phyloP scores from a whole-genome alignment of 2,888 invertebrate species.

The Lasioglossum morio region DNA sequence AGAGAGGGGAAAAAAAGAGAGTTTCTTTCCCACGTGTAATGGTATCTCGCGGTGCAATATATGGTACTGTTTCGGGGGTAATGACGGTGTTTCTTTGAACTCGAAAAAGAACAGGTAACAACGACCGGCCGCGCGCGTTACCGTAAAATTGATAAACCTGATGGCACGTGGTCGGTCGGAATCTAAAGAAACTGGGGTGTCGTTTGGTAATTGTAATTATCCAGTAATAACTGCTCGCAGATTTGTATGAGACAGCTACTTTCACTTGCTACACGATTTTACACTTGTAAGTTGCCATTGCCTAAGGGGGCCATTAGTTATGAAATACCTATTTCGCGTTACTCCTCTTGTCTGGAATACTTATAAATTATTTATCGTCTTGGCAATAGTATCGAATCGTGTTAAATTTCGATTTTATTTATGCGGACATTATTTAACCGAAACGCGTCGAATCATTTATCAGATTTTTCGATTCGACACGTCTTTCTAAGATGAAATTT shows the following conservation, averaged over 20 bases:
- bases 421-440: background rate
- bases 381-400: background rate
- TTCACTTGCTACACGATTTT: constrained; percentile 1
- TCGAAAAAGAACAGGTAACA: constrained; percentile 8
- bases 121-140: background rate
- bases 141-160: constrained; percentile 20
- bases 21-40: constrained; percentile 22
- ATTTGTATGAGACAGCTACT: background rate
- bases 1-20: background rate
- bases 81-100: constrained; percentile 37
- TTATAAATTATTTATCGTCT: background rate
- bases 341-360: background rate
- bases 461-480: background rate
- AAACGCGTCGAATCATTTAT: background rate
- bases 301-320: background rate
- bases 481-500: no score
- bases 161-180: constrained; percentile 7
- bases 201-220: background rate
- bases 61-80: constrained; percentile 1
- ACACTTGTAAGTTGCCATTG: background rate
- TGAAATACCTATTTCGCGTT: background rate
- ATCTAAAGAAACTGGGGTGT: background rate
- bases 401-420: background rate
- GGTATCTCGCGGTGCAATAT: background rate
- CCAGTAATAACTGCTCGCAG: constrained; percentile 14